Conservation (phyloP, 2,888 invertebrate species). For the Podotricha telesiphe region DNA sequence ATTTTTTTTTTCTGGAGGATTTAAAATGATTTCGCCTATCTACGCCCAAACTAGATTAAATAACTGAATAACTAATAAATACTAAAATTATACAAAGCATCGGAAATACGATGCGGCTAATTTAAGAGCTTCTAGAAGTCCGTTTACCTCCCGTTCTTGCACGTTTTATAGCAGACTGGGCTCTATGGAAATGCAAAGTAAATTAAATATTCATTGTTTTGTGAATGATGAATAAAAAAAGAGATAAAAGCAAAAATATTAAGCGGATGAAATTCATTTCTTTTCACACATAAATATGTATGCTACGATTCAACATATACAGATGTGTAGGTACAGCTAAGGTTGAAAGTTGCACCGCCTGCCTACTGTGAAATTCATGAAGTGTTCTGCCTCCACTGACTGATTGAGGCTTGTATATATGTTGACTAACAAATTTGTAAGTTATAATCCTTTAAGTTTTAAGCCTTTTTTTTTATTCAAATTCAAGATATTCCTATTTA, state of each 20-base stretch:
- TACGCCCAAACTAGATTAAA: no score
- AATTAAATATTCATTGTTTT: conserved; percentile 36
- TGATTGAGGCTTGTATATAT: conserved; percentile 67
- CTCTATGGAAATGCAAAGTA: conserved; percentile 30
- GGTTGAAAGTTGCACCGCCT: conserved; percentile 33
- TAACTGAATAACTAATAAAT: no score
- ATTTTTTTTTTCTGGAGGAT: no score
- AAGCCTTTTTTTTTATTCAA: background rate
- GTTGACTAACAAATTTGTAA: conserved; percentile 52
- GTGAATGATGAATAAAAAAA: conserved; percentile 34
- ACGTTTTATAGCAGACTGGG: conserved; percentile 28
- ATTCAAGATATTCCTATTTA: no score
- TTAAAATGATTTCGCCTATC: no score
- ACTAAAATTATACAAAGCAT: background rate
- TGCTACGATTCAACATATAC: conserved; percentile 22
- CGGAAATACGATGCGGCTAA: background rate
- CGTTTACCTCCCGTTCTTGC: conserved; percentile 17
- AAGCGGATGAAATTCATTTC: conserved; percentile 32
- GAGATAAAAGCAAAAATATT: conserved; percentile 36
- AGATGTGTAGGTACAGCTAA: conserved; percentile 19
- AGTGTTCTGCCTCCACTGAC: conserved; percentile 65
- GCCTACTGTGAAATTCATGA: conserved; percentile 74
- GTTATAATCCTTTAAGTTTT: conserved; percentile 24
- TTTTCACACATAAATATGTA: conserved; percentile 37
- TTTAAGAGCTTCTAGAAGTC: conserved; percentile 8